phyloP scores from a whole-genome alignment of 2,888 invertebrate genomes.

The Neoascia interrupta region DNA sequence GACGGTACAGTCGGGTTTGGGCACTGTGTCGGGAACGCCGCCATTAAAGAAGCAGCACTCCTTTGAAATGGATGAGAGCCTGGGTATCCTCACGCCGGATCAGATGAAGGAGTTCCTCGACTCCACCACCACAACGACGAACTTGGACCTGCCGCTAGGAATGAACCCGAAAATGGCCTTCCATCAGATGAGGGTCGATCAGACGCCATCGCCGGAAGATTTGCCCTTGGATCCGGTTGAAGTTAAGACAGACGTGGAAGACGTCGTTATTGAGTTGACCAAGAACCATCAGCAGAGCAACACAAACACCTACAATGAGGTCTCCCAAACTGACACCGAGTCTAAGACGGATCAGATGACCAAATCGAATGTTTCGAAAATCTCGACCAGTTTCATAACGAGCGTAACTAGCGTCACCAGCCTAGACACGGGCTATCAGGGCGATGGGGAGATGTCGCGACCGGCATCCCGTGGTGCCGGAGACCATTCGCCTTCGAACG shows the following conservation, averaged over 20 bases:
- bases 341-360: constrained; percentile 82
- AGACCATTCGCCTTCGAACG: constrained; percentile 85
- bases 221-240: constrained; percentile 89
- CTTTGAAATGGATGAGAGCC: constrained; percentile 88
- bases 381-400: constrained; percentile 89
- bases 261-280: constrained; percentile 79
- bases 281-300: constrained; percentile 71
- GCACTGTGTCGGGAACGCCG: constrained; percentile 68
- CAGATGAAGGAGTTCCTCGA: constrained; percentile 90
- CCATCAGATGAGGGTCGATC: constrained; percentile 83
- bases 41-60: constrained; percentile 86
- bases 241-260: constrained; percentile 82
- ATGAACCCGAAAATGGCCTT: constrained; percentile 79
- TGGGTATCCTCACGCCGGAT: constrained; percentile 93
- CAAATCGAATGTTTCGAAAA: constrained; percentile 84
- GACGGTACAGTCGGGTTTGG: constrained; percentile 71
- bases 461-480: constrained; percentile 89
- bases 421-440: constrained; percentile 96
- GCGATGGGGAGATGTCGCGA: constrained; percentile 93
- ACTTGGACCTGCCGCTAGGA: constrained; percentile 81
- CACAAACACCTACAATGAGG: constrained; percentile 78
- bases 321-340: constrained; percentile 82
- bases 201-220: constrained; percentile 92
- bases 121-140: constrained; percentile 83
- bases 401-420: constrained; percentile 95